Base-by-base conservation (phyloP, 2,888 invertebrate genomes). In the Catocala nupta region DNA sequence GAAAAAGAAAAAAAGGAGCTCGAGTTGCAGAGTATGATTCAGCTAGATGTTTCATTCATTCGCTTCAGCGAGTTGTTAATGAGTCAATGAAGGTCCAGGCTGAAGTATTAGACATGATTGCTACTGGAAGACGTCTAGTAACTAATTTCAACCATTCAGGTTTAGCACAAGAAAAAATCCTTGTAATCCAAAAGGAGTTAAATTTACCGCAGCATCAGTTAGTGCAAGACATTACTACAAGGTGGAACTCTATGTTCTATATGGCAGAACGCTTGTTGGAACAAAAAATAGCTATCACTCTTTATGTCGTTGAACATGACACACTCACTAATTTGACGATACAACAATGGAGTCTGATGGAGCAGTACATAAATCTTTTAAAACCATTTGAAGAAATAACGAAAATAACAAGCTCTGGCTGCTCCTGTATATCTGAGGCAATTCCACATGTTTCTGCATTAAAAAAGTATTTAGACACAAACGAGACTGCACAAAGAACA, bases 111-210 rank as follows among this genome's bases (percentile, higher is more conserved):
- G 55, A 71, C 6, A 75, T 76, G 73, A 33, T 82, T 6, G 60
- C 71, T 77, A 53, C 73, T 63, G 71, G 54, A 0, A 80, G 83
- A 64, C 73, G 80, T 5, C 54, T 84, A n/a, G 82, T 82, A 33
- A 79, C 77, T 1, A 82, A 84, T 64, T 84, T 81, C 51, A 78
- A 75, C 60, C 75, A 80, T 55, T 79, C 76, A 9, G 69, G 69
- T 6, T 59, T 66, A 56, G 78, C 77, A 49, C 33, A 77, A 51
- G 25, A 75, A 55, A 78, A 77, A 73, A 57, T 76, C 3, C 45
- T 13, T 8, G 33, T 56, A 5, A 76, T 83, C 64, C 81, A 80
- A 74, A 48, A 77, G 49, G 78, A 83, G 51, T 49, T 83, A 13
- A 72, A 69, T 11, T 77, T 81, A 50, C 79, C 81, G 0, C 5